Conservation (phyloP, 2,113 vertebrate genomes). For the Mastomys natalensis region DNA sequence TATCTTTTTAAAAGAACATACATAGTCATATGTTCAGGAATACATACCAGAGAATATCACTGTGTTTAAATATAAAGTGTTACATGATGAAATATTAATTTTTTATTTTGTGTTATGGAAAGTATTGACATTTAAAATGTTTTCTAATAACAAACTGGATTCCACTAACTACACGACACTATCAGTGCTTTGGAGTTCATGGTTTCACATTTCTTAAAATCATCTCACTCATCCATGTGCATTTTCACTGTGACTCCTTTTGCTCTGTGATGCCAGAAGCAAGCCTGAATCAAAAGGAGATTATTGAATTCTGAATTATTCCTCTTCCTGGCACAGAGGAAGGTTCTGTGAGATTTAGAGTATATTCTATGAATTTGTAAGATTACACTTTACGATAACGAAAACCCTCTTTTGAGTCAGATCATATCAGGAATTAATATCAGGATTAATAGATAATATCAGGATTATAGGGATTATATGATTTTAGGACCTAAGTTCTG, state of each 20-base stretch:
- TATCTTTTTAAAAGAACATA: neutral
- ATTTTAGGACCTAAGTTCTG: slow-evolving; percentile 8
- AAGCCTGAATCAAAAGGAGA: slow-evolving; percentile 54
- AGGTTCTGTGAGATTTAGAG: slow-evolving; percentile 68
- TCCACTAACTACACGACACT: neutral
- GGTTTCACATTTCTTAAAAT: slow-evolving; percentile 68
- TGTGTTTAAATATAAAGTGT: neutral
- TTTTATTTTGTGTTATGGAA: slow-evolving; percentile 29
- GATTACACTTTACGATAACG: slow-evolving; percentile 41
- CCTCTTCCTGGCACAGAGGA: slow-evolving; percentile 1
- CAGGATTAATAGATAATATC: too few species aligned
- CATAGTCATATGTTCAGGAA: neutral
- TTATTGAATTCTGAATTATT: neutral
- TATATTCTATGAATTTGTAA: slow-evolving; percentile 42
- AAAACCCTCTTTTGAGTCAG: slow-evolving; percentile 58
- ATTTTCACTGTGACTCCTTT: slow-evolving; percentile 38
- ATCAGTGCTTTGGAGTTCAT: neutral
- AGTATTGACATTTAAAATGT: slow-evolving; percentile 35
- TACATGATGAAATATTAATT: neutral
- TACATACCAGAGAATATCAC: neutral
- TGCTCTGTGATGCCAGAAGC: neutral
- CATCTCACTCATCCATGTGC: slow-evolving; percentile 38
- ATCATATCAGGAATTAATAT: slow-evolving; percentile 37
- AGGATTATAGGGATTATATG: too few species aligned
- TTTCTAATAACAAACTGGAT: neutral